Evolutionary conservation across 1,140 invertebrate genomes (phyloP).

Genomic region (Papilio glaucus): DNA sequence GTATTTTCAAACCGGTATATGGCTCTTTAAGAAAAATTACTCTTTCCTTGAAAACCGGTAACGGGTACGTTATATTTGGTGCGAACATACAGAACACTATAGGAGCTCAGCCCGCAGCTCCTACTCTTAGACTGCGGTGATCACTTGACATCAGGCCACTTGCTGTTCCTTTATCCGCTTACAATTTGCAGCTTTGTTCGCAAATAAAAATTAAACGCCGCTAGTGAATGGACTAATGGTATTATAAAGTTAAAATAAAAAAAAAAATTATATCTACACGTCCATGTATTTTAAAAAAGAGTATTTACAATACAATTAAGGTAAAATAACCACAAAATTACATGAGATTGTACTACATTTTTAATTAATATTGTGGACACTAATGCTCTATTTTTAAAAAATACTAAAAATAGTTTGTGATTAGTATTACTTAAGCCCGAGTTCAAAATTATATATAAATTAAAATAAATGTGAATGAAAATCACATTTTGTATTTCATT

Average conservation of each 20-base stretch:
- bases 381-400: background rate
- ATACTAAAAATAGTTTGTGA: background rate
- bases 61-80: too few relatives aligned
- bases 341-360: conserved; percentile 35
- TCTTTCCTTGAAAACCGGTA: too few relatives aligned
- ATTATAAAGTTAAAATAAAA: conserved; percentile 44
- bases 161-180: too few relatives aligned
- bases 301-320: background rate
- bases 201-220: too few relatives aligned
- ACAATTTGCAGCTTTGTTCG: too few relatives aligned
- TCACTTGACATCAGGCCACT: too few relatives aligned
- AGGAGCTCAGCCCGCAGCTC: too few relatives aligned
- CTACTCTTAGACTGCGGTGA: too few relatives aligned
- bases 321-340: conserved; percentile 1
- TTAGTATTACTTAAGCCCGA: conserved; percentile 2
- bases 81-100: too few relatives aligned
- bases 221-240: too few relatives aligned
- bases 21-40: too few relatives aligned
- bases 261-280: conserved; percentile 6
- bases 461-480: background rate
- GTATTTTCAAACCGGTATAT: too few relatives aligned
- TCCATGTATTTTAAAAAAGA: conserved; percentile 24
- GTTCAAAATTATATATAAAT: background rate
- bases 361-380: background rate
- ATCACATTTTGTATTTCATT: background rate